Evolutionary conservation across 2,888 invertebrate genomes (phyloP).

Genomic region (Horisme vitalbata): DNA sequence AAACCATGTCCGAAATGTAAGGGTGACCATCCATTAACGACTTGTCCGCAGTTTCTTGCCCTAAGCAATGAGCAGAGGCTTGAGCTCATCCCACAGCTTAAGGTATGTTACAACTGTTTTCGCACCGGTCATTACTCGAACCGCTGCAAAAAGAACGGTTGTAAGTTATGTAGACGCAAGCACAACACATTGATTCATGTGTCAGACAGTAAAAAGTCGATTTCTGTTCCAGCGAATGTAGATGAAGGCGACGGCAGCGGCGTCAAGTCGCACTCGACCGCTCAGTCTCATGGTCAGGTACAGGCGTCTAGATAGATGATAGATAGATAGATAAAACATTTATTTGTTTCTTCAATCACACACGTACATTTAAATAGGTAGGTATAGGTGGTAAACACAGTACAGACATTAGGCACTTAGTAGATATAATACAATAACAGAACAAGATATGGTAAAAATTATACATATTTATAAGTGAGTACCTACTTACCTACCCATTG

Average conservation of each 20-base stretch:
- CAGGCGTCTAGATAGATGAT: no score
- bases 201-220: not conserved
- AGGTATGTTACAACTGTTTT: slow-evolving; percentile 35
- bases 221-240: not conserved
- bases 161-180: slow-evolving; percentile 18
- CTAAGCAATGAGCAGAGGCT: slow-evolving; percentile 25
- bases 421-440: no score
- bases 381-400: no score
- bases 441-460: no score
- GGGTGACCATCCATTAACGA: slow-evolving; percentile 25
- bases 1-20: slow-evolving; percentile 15
- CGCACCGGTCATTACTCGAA: slow-evolving; percentile 29
- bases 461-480: no score
- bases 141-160: slow-evolving; percentile 20
- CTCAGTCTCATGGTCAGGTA: not conserved
- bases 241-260: not conserved
- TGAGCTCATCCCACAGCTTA: slow-evolving; percentile 24
- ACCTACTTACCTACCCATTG: no score
- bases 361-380: no score
- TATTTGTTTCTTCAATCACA: no score
- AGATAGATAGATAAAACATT: no score
- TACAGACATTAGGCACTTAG: no score
- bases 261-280: not conserved
- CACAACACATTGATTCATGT: slow-evolving; percentile 23
- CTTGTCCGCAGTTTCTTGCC: slow-evolving; percentile 29